Base-by-base conservation (phyloP, 2,113 vertebrate species). In the Xiphophorus couchianus region DNA sequence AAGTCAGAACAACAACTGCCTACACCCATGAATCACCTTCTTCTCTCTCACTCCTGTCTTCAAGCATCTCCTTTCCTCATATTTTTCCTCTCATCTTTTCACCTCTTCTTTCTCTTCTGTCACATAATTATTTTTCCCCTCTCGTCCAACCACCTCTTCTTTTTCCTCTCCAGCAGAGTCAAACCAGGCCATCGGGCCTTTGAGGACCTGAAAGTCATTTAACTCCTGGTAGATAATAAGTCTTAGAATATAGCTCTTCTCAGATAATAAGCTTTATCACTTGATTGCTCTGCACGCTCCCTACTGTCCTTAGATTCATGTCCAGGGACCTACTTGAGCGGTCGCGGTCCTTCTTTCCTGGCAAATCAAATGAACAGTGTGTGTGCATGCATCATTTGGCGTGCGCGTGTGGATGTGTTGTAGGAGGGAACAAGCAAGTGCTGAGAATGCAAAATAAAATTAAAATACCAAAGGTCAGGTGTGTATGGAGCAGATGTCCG, bases 251-350 rank as follows among this genome's bases (percentile, higher is more conserved):
- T 92, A 91, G 90, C 90, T 91, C 81, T 87, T 88, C 88, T 87
- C 90, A 86, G 91, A 92, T 93, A 92, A 93, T 93, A 93, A 91
- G 91, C 89, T 91, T 92, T 93, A 92, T 93, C 92, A 92, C 91
- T 93, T 93, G 90, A 93, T 93, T 93, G 91, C 92, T 88, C 89
- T 85, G 87, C 85, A 90, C 15, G 68, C 89, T 93, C 91, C 91
- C 90, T 62, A 86, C 87, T 91, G 92, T 91, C 92, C 91, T 90
- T 90, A 91, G 91, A 92, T 91, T 90, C 88, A 87, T 92, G 91
- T 93, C 92, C 90, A 81, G 92, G 91, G 92, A 93, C 80, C 88
- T 81, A 85, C 86, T 92, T 89, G 83, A 86, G 90, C 76, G 78
- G 89, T 91, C 90, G 81, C 89, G 91, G 89, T 85, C 85, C 90